Base-by-base conservation (phyloP, 2,113 vertebrate genomes). In the Narcine bancroftii region DNA sequence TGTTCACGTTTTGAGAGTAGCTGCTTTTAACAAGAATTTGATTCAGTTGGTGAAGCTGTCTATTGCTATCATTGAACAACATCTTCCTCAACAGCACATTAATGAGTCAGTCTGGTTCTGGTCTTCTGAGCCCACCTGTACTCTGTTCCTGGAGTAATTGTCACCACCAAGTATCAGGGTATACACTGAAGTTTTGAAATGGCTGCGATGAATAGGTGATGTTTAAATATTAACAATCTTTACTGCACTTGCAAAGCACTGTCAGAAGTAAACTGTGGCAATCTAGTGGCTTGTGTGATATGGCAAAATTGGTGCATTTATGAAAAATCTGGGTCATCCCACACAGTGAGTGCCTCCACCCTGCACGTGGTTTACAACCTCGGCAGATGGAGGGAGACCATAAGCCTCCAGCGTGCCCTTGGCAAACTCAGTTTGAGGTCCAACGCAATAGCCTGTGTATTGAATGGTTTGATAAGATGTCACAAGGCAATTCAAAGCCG, bases 21-120 rank as follows among this genome's bases (percentile, higher is more conserved):
- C 33, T 60, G 15, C 81, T 60, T 69, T 87, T 87, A 63, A 87
- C n/a, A 87, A 87, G 53, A 60, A 87, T 87, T 87, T 87, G 81
- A 63, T 87, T 87, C 81, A 87, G 81, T 87, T n/a, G 6, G 33
- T 87, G 53, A 87, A 60, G 17, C 50, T 85, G 81, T 85, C 81
- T 87, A 39, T 87, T 60, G 53, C 33, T 29, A 87, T 60, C 81
- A 63, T 19, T 19, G n/a, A 21, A 36, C 33, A 87, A n/a, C 53
- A 21, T 87, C 53, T 60, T 60, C n/a, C 15, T 87, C 33, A 21
- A 42, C n/a, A 36, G 19, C 15, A 21, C n/a, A 36, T 60, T 87
- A 87, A 87, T 39, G 53, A 87, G 17, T 39, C 53, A 87, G 53
- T 17, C 53, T n/a, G 53, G 53, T 39, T 60, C 33, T 21, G 3